Percentiles rank a stretch among this genome's conserved stretches.
Evolutionary conservation across 2,888 invertebrate genomes (phyloP).

Genomic region (Limnephilus auricula): DNA sequence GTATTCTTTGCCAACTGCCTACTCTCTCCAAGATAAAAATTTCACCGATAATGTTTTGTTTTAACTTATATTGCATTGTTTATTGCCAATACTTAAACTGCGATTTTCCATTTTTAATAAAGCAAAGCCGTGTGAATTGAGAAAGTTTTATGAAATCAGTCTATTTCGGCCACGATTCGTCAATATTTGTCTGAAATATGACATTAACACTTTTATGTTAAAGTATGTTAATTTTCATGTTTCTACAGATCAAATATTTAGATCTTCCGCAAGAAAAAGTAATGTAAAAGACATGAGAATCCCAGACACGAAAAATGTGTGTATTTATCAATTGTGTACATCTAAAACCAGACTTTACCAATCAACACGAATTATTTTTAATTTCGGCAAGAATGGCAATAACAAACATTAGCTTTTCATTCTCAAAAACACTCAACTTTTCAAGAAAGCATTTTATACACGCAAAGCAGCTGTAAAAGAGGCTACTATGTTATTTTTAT

Average conservation of each 20-base stretch:
- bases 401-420: too few relatives aligned
- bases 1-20: too few relatives aligned
- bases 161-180: not conserved
- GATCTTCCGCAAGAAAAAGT: not conserved
- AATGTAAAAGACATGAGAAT: not conserved
- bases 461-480: not conserved
- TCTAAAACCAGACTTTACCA: not conserved
- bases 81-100: not conserved
- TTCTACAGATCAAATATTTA: not conserved
- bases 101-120: not conserved
- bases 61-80: not conserved
- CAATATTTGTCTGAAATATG: slow-evolving; percentile 6
- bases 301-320: not conserved
- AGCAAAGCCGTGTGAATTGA: not conserved
- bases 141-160: slow-evolving; percentile 16
- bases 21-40: not conserved
- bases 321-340: not conserved
- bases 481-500: not conserved
- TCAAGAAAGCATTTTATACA: too few relatives aligned
- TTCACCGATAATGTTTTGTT: not conserved
- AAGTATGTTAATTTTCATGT: not conserved
- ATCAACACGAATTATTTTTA: not conserved
- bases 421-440: too few relatives aligned
- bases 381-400: not conserved
- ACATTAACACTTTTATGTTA: not conserved